Evolutionary conservation across 2,797 vertebrate genomes (phyloP).

Genomic region (Falco novaeseelandiae): DNA sequence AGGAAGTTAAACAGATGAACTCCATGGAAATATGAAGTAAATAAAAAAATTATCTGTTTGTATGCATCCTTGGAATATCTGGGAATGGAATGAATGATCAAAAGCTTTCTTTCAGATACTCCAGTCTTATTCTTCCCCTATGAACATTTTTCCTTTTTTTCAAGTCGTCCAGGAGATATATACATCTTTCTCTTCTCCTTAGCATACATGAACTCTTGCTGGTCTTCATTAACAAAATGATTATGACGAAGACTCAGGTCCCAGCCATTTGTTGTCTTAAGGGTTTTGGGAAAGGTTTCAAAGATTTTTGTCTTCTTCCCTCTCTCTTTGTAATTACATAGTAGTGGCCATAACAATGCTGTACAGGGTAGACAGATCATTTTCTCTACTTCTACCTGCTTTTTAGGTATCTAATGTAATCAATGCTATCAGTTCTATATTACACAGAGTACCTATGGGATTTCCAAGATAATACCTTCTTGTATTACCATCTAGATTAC

Average conservation of each 20-base stretch:
- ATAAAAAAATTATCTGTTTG: not conserved
- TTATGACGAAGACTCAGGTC: not conserved
- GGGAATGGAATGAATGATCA: not conserved
- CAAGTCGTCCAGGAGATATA: not conserved
- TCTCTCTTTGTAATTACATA: not conserved
- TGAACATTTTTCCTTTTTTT: not conserved
- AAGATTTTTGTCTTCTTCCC: not conserved
- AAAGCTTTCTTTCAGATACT: not conserved
- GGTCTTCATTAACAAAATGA: not conserved
- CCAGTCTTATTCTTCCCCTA: not conserved
- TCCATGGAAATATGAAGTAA: not conserved
- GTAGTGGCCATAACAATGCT: not conserved
- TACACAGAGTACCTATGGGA: not conserved
- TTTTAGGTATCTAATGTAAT: not conserved
- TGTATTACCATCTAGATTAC: not conserved
- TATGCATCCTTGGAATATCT: not conserved
- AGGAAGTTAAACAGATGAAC: not conserved
- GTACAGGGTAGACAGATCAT: not conserved
- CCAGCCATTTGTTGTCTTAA: not conserved
- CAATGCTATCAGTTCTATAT: not conserved
- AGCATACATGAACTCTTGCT: not conserved
- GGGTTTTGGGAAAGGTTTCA: not conserved
- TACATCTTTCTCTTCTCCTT: not conserved
- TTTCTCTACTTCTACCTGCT: not conserved
- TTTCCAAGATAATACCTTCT: not conserved